These are phyloP conservation scores for Acleris sparsana DNA, from an alignment of 2,888 invertebrate genomes.

Conservation along the genomic window DNA sequence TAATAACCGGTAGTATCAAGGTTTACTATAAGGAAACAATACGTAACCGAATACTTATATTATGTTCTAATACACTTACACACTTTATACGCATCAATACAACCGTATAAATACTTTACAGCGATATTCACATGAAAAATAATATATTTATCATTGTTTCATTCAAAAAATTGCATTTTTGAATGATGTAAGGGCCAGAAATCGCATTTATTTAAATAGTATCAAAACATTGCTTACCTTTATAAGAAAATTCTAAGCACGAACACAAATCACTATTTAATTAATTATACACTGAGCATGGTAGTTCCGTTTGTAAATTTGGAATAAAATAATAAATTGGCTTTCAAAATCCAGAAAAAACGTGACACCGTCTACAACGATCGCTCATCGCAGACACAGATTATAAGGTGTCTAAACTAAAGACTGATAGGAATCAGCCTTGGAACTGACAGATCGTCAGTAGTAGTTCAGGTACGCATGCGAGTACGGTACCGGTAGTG, in stretches of 20 bases:
- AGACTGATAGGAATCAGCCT: too few relatives aligned
- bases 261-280: neutral
- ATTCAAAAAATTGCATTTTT: conserved; percentile 12
- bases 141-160: neutral
- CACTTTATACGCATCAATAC: too few relatives aligned
- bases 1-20: too few relatives aligned
- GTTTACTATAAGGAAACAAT: too few relatives aligned
- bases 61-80: too few relatives aligned
- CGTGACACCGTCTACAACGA: neutral
- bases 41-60: too few relatives aligned
- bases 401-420: too few relatives aligned
- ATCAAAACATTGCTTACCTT: conserved; percentile 3
- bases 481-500: too few relatives aligned
- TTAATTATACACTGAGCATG: conserved; percentile 7
- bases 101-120: too few relatives aligned
- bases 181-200: conserved; percentile 32
- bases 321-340: neutral
- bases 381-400: neutral
- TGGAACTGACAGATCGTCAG: too few relatives aligned
- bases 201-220: neutral
- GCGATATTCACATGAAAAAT: too few relatives aligned
- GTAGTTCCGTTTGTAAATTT: neutral
- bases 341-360: neutral
- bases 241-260: neutral
- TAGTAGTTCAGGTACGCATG: too few relatives aligned